Evolutionary conservation across 2,888 invertebrate genomes (phyloP), one percentile per base, ranked within the genome.

Genomic region (Drosophila kuntzei): DNA sequence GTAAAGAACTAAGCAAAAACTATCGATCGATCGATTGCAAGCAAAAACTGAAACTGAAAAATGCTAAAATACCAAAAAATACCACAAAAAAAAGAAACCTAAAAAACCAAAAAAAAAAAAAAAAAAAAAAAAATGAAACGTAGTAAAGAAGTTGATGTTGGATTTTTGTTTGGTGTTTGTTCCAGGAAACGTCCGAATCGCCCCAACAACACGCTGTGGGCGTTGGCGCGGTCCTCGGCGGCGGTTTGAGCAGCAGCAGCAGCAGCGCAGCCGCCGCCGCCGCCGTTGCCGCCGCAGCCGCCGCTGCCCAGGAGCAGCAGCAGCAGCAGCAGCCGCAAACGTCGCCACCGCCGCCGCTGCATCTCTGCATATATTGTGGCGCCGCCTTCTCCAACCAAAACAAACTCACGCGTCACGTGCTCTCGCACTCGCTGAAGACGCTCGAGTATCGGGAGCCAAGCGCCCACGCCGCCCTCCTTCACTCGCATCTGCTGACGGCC

Each of bases 311-410:
- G 71, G 86, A 85, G 65, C 86, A 89, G 20, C 20, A 34, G 34
- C 34, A n/a, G 62, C 88, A 89, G 72, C 87, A 83, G 57, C 87
- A 89, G 71, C 85, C 89, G 61, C 87, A 88, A 60, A 67, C 84
- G 37, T 72, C 79, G 65, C 74, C 82, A 49, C 70, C 74, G 71
- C 65, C 83, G 49, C 86, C 82, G 47, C 71, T 90, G 64, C 93
- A 93, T 76, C 93, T 95, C 92, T 97, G 97, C 94, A 95, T 97
- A 94, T 97, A 97, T 94, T 97, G 97, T 95, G 96, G 96, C 92
- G 95, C 95, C 91, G 94, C 95, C 92, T 97, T 97, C 93, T 96
- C 96, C 89, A 96, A 97, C 93, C 97, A 97, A 94, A 97, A 96
- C 95, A 97, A 97, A 94, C 94, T 97, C 93, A 97, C 97, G 91